These are phyloP conservation scores for Peromyscus californicus DNA, from an alignment of 2,113 vertebrate genomes.

Conservation along the genomic window DNA sequence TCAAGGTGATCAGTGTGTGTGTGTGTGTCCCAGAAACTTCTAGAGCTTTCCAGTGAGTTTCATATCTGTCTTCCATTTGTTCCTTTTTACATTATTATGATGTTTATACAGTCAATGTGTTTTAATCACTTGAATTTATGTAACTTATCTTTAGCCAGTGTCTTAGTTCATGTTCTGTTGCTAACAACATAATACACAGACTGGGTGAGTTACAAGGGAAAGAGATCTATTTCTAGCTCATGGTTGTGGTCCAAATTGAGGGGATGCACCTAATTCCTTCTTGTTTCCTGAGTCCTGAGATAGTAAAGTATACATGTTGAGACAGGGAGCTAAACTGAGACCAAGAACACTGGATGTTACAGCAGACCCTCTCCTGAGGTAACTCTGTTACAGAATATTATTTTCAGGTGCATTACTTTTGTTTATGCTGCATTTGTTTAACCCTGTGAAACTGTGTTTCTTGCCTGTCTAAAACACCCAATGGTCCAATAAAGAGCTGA, in stretches of 20 bases:
- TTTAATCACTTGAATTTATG: slow-evolving; percentile 39
- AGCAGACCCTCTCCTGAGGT: background rate
- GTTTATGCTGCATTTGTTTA: too few species aligned
- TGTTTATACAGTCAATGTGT: background rate
- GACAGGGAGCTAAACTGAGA: background rate
- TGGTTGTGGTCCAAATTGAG: background rate
- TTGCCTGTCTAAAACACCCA: too few species aligned
- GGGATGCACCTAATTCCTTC: background rate
- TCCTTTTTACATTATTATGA: background rate
- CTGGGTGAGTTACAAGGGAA: background rate
- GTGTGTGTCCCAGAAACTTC: background rate
- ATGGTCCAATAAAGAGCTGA: too few species aligned
- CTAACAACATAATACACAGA: background rate
- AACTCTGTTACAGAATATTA: too few species aligned
- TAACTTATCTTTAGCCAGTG: background rate
- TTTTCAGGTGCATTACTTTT: too few species aligned
- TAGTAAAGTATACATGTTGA: background rate
- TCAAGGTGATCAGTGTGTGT: background rate
- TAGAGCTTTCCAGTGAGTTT: background rate
- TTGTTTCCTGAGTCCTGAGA: background rate
- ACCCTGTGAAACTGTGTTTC: too few species aligned
- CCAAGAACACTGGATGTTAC: background rate
- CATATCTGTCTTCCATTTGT: background rate
- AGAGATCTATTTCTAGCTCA: background rate
- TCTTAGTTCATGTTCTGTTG: background rate